Conservation (phyloP, 64 coral and sea anemone species). For the Stichodactyla helianthus region DNA sequence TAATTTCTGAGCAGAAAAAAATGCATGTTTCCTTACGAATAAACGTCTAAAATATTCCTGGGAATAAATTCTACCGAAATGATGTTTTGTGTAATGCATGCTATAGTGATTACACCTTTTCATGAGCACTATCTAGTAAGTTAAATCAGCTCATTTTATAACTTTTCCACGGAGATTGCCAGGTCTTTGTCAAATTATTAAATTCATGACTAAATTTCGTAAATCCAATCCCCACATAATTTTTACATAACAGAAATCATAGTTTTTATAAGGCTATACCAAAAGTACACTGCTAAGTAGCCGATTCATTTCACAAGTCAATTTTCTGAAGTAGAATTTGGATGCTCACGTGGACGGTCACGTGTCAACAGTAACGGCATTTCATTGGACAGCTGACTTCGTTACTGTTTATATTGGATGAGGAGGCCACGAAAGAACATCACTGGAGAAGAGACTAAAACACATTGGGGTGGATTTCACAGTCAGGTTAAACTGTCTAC, state of each 20-base stretch:
- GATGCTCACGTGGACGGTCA: background rate
- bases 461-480: too few species aligned
- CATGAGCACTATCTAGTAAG: background rate
- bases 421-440: too few species aligned
- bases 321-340: background rate
- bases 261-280: too few species aligned
- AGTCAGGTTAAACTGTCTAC: too few species aligned
- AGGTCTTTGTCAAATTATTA: too few species aligned
- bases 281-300: background rate
- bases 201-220: too few species aligned
- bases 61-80: too few species aligned
- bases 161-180: too few species aligned
- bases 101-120: background rate
- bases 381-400: background rate
- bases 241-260: too few species aligned
- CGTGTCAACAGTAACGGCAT: background rate
- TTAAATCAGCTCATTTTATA: too few species aligned
- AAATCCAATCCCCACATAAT: too few species aligned
- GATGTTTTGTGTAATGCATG: background rate
- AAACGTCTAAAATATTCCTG: background rate
- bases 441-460: too few species aligned
- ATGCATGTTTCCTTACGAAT: background rate
- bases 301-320: background rate
- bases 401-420: background rate
- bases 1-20: background rate